These are phyloP conservation scores for Coleophora deauratella DNA, from an alignment of 2,888 invertebrate species.

Conservation along the genomic window DNA sequence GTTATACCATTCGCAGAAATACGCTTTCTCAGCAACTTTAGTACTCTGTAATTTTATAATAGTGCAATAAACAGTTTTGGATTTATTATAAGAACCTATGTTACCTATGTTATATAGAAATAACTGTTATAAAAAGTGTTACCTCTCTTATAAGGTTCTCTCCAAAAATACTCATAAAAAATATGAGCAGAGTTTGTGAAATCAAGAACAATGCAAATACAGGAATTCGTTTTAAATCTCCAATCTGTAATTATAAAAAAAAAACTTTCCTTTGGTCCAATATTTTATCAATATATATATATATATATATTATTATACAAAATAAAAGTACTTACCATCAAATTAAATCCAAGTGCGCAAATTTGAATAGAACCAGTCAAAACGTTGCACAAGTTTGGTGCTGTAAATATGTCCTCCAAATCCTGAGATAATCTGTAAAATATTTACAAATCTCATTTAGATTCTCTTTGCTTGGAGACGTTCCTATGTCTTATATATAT, in stretches of 20 bases:
- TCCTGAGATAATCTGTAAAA: conserved; percentile 47
- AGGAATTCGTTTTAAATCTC: conserved; percentile 18
- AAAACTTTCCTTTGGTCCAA: too few relatives aligned
- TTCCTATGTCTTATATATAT: too few relatives aligned
- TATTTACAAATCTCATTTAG: too few relatives aligned
- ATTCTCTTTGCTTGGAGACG: too few relatives aligned
- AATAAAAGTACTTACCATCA: conserved; percentile 42
- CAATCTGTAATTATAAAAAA: conserved; percentile 24
- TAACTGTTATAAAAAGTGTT: not conserved
- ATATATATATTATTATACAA: too few relatives aligned
- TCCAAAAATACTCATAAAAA: conserved; percentile 24
- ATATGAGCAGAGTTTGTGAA: conserved; percentile 22
- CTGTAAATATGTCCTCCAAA: conserved; percentile 52
- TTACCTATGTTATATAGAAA: too few relatives aligned
- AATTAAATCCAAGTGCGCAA: conserved; percentile 57
- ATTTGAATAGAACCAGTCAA: conserved; percentile 53
- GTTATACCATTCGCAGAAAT: conserved; percentile 16
- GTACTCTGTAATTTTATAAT: conserved; percentile 19
- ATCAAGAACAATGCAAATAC: conserved; percentile 18
- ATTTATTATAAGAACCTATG: too few relatives aligned
- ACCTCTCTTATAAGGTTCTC: conserved; percentile 22
- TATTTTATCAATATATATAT: too few relatives aligned
- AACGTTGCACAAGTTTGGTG: conserved; percentile 51
- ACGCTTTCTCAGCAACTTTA: conserved; percentile 18
- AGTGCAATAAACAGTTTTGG: too few relatives aligned